Percentiles rank a stretch among this genome's conserved stretches.
Conservation (phyloP, 2,113 vertebrate genomes). For the Poicephalus gulielmi region DNA sequence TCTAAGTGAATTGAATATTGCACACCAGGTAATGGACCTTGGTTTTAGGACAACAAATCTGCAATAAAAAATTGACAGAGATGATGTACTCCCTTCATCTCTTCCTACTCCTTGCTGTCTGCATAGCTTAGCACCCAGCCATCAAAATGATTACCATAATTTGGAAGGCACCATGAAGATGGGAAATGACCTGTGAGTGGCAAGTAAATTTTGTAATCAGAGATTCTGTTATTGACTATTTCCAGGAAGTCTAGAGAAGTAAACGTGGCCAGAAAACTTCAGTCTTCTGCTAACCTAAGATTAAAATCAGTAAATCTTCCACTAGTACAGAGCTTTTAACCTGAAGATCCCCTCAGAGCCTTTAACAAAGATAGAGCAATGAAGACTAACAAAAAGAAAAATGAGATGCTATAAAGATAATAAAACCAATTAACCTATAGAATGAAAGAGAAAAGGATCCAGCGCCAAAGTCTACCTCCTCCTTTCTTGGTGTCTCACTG, state of each 20-base stretch:
- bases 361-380: neutral
- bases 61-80: neutral
- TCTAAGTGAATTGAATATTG: neutral
- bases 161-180: neutral
- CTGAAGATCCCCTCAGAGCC: neutral
- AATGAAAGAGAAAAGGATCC: neutral
- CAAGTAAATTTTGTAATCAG: neutral
- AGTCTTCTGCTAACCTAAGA: neutral
- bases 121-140: neutral
- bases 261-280: neutral
- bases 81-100: neutral
- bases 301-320: neutral
- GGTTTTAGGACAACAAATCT: neutral
- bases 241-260: neutral
- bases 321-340: neutral
- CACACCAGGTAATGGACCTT: neutral
- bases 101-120: neutral
- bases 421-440: neutral
- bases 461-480: neutral
- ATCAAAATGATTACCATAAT: neutral
- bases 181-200: accelerated
- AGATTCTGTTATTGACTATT: neutral
- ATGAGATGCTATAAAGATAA: neutral
- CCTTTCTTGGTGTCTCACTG: neutral
- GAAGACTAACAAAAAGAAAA: neutral